These are phyloP conservation scores for Pantherophis vulpinus DNA, from an alignment of 2,797 vertebrate genomes.

Conservation along the genomic window DNA sequence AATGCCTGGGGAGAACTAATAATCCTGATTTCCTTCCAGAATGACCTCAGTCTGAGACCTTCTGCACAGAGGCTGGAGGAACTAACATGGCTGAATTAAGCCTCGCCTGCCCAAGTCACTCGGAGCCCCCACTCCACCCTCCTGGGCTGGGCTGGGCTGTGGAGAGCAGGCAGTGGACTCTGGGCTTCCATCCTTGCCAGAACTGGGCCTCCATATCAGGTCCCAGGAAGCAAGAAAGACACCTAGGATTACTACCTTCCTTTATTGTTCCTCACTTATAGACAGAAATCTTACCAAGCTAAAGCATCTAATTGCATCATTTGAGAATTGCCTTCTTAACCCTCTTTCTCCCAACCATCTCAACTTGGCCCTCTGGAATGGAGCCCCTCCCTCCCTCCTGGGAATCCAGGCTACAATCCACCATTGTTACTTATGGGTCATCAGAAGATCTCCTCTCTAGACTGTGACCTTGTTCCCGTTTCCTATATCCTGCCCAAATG, in stretches of 20 bases:
- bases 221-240: background rate
- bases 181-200: background rate
- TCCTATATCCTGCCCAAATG: background rate
- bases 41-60: constrained; percentile 59
- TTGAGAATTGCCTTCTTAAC: too few species aligned
- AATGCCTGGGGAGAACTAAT: constrained; percentile 59
- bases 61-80: constrained; percentile 26
- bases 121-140: fast-evolving
- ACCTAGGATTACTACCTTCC: background rate
- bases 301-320: too few species aligned
- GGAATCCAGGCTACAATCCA: background rate
- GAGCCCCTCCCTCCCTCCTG: background rate
- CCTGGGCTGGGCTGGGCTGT: background rate
- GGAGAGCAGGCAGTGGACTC: background rate
- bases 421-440: background rate
- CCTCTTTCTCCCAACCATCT: background rate
- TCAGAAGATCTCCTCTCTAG: background rate
- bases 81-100: constrained; percentile 52
- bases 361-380: background rate
- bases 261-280: background rate
- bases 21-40: constrained; percentile 38
- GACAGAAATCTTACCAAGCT: background rate
- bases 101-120: constrained; percentile 26
- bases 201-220: background rate
- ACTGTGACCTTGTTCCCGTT: background rate